These are phyloP conservation scores for Setophaga coronata DNA, from an alignment of 2,113 vertebrate species.

Conservation along the genomic window DNA sequence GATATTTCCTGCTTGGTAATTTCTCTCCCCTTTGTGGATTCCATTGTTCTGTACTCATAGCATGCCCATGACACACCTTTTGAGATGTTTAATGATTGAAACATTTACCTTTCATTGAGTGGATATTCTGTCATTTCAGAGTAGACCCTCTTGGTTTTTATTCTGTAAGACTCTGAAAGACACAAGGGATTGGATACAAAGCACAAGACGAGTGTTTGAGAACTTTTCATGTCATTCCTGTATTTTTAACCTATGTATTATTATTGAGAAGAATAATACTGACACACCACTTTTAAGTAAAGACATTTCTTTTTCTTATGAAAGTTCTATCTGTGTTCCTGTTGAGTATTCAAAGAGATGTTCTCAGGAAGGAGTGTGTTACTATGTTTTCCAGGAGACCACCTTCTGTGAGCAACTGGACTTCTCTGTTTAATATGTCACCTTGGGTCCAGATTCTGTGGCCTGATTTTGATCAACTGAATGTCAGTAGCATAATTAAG, in stretches of 20 bases:
- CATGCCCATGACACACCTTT: not conserved
- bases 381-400: not conserved
- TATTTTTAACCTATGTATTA: not conserved
- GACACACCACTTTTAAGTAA: not conserved
- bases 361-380: not conserved
- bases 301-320: not conserved
- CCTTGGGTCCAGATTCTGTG: not conserved
- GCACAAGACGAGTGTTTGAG: not conserved
- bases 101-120: not conserved
- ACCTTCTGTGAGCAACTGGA: not conserved
- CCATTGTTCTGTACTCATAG: not conserved
- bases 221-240: not conserved
- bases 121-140: not conserved
- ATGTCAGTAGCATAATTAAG: not conserved
- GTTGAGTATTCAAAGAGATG: not conserved
- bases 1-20: not conserved
- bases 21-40: not conserved
- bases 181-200: not conserved
- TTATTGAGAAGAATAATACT: not conserved
- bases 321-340: not conserved
- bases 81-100: not conserved
- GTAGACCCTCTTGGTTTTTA: not conserved
- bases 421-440: not conserved
- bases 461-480: not conserved
- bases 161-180: not conserved